A percentile compares a stretch with the other conserved stretches of the same genome.
Conservation (phyloP, 2,797 vertebrate genomes). For the Enteromius argenteus region DNA sequence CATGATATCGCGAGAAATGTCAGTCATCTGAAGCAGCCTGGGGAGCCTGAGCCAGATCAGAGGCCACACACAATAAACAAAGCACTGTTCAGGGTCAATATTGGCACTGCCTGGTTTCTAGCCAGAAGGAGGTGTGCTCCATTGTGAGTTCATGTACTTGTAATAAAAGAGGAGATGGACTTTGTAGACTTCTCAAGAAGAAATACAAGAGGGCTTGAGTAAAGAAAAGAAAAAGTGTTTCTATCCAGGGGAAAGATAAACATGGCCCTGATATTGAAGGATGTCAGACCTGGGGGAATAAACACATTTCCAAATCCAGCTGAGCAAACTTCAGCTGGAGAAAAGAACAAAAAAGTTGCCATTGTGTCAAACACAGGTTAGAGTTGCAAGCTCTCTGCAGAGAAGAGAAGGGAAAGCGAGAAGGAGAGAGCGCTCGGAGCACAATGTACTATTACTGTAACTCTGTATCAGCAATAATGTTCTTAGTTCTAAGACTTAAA, state of each 20-base stretch:
- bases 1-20: neutral
- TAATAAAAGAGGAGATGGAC: conserved; percentile 23
- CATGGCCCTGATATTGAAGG: conserved; percentile 55
- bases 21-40: conserved; percentile 27
- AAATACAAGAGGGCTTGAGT: conserved; percentile 42
- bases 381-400: conserved; percentile 52
- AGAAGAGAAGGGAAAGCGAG: neutral
- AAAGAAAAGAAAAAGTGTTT: conserved; percentile 27
- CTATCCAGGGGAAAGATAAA: conserved; percentile 55
- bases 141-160: conserved; percentile 26
- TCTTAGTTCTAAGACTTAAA: conserved; percentile 1
- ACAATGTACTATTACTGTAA: neutral
- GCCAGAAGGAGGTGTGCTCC: conserved; percentile 56
- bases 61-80: conserved; percentile 64
- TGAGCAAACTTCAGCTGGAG: conserved; percentile 54
- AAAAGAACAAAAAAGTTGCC: conserved; percentile 34
- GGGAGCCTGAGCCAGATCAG: conserved; percentile 54
- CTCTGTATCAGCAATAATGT: conserved; percentile 27
- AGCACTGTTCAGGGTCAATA: conserved; percentile 69
- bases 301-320: conserved; percentile 58
- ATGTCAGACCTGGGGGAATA: conserved; percentile 46
- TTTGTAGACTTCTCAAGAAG: conserved; percentile 52
- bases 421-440: conserved; percentile 18
- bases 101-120: conserved; percentile 70
- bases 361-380: conserved; percentile 59